Evolutionary conservation across 1,140 invertebrate genomes (phyloP).

Genomic region (Pantala flavescens): DNA sequence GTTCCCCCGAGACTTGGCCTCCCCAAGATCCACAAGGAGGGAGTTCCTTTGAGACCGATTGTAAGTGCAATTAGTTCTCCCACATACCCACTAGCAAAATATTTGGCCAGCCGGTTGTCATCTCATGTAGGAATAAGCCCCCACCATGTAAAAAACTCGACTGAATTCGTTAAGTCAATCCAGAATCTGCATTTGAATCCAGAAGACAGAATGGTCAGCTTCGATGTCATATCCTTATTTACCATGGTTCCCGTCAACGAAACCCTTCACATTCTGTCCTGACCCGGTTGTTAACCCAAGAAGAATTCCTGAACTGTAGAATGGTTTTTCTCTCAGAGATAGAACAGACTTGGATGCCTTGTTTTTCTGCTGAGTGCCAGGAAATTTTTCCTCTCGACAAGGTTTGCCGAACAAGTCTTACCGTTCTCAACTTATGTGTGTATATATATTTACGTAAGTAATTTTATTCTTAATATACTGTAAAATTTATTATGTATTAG

Average conservation of each 20-base stretch:
- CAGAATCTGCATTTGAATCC: neutral
- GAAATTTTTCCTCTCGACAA: too few species aligned
- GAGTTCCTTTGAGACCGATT: neutral
- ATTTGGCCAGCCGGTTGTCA: neutral
- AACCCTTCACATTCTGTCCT: neutral
- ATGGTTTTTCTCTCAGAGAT: too few species aligned
- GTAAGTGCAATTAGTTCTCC: neutral
- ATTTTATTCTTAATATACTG: too few species aligned
- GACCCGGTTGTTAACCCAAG: too few species aligned
- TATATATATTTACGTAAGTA: too few species aligned
- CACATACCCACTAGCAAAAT: neutral
- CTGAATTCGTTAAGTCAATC: neutral
- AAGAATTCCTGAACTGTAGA: too few species aligned
- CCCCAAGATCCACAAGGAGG: neutral
- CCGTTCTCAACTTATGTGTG: too few species aligned
- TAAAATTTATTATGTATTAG: too few species aligned
- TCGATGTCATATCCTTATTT: neutral
- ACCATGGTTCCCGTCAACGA: neutral
- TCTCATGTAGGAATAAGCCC: neutral
- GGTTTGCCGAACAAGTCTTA: too few species aligned
- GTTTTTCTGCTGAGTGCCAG: too few species aligned
- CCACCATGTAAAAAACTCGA: neutral
- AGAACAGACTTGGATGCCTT: too few species aligned
- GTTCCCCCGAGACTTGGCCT: neutral
- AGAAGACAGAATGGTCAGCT: neutral